phyloP scores from a whole-genome alignment of 2,888 invertebrate species.

The Abrostola tripartita region DNA sequence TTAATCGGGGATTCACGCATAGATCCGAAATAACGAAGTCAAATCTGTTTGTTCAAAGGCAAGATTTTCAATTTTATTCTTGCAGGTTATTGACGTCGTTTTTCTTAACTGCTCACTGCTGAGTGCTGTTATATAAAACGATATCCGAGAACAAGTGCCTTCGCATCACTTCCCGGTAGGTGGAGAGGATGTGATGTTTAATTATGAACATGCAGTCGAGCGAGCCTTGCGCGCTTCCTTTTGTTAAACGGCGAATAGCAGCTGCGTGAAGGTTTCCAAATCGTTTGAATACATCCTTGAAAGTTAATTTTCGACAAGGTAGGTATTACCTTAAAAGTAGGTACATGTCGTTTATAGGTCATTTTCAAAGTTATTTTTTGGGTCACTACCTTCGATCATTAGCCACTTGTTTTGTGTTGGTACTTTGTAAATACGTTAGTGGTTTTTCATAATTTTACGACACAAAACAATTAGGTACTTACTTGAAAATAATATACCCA shows the following conservation, averaged over 20 bases:
- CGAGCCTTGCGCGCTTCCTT: constrained; percentile 59
- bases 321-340: constrained; percentile 10
- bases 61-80: background rate
- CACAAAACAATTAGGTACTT: no score
- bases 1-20: constrained; percentile 21
- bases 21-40: constrained; percentile 25
- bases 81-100: background rate
- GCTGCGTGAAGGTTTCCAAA: constrained; percentile 45
- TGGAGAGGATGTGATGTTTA: constrained; percentile 50
- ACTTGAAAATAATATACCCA: no score
- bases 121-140: constrained; percentile 29
- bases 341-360: constrained; percentile 29
- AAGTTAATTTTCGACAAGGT: constrained; percentile 29
- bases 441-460: no score
- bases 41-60: no score
- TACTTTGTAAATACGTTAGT: constrained; percentile 3
- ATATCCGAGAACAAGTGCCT: constrained; percentile 39
- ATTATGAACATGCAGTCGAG: constrained; percentile 37
- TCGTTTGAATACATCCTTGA: constrained; percentile 47
- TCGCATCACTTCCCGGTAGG: constrained; percentile 49
- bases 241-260: constrained; percentile 25
- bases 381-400: constrained; percentile 1
- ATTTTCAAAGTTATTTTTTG: constrained; percentile 15
- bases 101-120: background rate
- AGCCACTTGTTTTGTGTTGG: constrained; percentile 20